Base-by-base conservation (phyloP, 2,113 vertebrate species). In the Passer montanus region DNA sequence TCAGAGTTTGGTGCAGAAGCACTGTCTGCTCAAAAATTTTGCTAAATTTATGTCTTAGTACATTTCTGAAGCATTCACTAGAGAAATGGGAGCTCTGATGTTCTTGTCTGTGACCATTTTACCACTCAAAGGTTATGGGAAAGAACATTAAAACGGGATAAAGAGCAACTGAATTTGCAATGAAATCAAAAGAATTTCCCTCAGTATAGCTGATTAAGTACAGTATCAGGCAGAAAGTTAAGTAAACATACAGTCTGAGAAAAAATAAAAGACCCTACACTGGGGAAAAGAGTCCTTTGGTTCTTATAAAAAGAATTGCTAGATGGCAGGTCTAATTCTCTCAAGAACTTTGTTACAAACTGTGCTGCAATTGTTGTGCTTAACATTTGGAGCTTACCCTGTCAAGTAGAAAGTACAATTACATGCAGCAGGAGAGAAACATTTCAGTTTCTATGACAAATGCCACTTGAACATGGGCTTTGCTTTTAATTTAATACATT, bases 101-200 rank as follows among this genome's bases (percentile, higher is more conserved):
- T 91, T 86, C 91, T 90, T 90, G 64, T 67, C 67, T 95, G 80
- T 92, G 82, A 96, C 90, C 91, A 95, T 93, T 96, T 95, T 87
- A 73, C 91, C 69, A 95, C 90, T 92, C 74, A 96, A 95, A 97
- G 95, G 94, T 97, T 97, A 97, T 97, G 97, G 97, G 97, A 97
- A 97, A 96, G 89, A 97, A 93, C 90, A 93, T 87, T 94, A 87
- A 96, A 90, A 93, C 39, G 47, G 79, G 52, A 39, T 86, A 95
- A 94, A 93, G 85, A 92, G 90, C 75, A 97, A 90, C n/a, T 93
- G 94, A 95, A 96, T 91, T 91, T 93, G 76, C 75, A 96, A 87
- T 91, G 91, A 96, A 96, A 95, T 97, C 76, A 90, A 88, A 97
- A 96, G 86, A 96, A 96, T 96, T 96, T 95, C 72, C 91, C 78